Evolutionary conservation across 2,113 vertebrate species (phyloP), one percentile per base, ranked within the genome.

Genomic region (Puffinus mauretanicus): DNA sequence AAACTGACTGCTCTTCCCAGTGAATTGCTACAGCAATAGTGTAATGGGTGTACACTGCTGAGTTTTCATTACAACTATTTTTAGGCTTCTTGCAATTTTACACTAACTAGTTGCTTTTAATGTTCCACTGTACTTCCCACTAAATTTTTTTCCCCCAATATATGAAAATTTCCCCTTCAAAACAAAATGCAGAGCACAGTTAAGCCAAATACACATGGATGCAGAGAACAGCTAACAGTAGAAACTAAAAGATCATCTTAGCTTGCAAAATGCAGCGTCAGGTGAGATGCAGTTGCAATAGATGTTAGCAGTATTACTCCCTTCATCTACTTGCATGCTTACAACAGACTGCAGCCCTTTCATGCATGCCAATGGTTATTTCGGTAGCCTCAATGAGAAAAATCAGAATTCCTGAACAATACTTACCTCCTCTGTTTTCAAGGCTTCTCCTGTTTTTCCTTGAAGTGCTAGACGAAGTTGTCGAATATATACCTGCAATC

Each of bases 401-500:
- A 52, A 64, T 19, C 6, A 6, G 3, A 70, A 82, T 25, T 69
- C 24, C 47, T 7, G 4, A 61, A 9, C 26, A 66, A 30, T 36
- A 61, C 58, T 96, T 97, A 99, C 99, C 99, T 99, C 99, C 18
- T 99, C 99, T n/a, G 99, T 99, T 97, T 99, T 99, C 80, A 99
- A 98, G 64, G 99, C 99, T 66, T 99, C 99, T 55, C 99, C 99
- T 2, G 99, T 99, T 98, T 99, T 99, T 16, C 99, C 99, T 95
- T 99, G 99, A 86, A 99, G 98, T 11, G 99, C 99, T 64, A 99
- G 98, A 90, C 99, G 98, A 85, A 99, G 98, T 89, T 99, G 99
- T 82, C 99, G 97, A 94, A 99, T 99, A 86, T 99, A 99, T 65
- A 99, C 99, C 95, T 99, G 99, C 73, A 99, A 97, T 44, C 99